Evolutionary conservation across 2,113 vertebrate genomes (phyloP), one percentile per base, ranked within the genome.

Genomic region (Todiramphus saurophagus): DNA sequence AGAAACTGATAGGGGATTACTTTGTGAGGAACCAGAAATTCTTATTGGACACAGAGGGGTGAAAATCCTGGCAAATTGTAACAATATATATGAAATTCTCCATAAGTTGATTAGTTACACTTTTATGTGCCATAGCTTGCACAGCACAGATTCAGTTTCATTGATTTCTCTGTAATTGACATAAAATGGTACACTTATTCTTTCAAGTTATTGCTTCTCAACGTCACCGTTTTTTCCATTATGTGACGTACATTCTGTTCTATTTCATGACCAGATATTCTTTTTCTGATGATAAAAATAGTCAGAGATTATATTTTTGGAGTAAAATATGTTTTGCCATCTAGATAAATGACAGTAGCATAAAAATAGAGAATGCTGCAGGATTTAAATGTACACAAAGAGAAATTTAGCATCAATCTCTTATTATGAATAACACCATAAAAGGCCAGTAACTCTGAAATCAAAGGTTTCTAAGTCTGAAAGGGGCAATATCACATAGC

Each of bases 121-220:
- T 83, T 90, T 58, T 77, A 63, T 83, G 50, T 94, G 62, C 73
- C 27, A 18, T 56, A 51, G 39, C 43, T 59, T 85, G 82, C 64
- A 25, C 62, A 89, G 60, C 48, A 86, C 6, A 82, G 60, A 92
- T 87, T 82, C 72, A 25, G 28, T 83, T 91, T 78, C 25, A 82
- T 90, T 91, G 86, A 43, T 91, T 84, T 96, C 62, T 87, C 44
- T 82, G 27, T 83, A 94, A 93, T n/a, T 94, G 69, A 59, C 53
- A n/a, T 90, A 16, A 89, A 91, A 82, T 75, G 27, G 28, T 82
- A 41, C 59, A 66, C 62, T 92, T 88, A 83, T 12, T 87, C 43
- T 82, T 91, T 87, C 58, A 72, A 56, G 51, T 72, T 82, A 78
- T 48, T 87, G 12, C 91, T 89, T 96, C 59, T 91, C 62, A 68